These are phyloP conservation scores for Opisthocomus hoazin DNA, from an alignment of 2,113 vertebrate genomes.

Conservation along the genomic window DNA sequence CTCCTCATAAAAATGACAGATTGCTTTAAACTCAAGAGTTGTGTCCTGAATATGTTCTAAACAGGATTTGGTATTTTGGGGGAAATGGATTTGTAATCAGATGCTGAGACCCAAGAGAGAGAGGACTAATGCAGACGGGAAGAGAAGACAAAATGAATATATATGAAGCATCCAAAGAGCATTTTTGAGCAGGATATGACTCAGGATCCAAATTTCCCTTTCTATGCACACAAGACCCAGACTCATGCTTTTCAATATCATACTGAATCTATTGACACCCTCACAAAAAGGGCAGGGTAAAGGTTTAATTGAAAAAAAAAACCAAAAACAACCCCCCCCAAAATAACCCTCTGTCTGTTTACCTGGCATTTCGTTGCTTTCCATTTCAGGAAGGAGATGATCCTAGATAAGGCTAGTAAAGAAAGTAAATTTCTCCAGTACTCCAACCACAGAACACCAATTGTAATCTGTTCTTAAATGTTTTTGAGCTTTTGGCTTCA, in stretches of 20 bases:
- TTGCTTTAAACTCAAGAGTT: conserved; percentile 48
- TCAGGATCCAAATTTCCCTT: conserved; percentile 17
- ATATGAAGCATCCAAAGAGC: conserved; percentile 26
- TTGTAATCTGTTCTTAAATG: not conserved
- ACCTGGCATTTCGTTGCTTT: conserved; percentile 2
- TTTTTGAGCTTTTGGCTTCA: not conserved
- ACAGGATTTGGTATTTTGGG: conserved; percentile 49
- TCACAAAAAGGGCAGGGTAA: not conserved
- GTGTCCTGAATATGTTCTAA: conserved; percentile 54
- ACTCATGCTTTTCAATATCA: not conserved
- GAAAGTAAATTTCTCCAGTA: not conserved
- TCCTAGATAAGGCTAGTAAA: not conserved
- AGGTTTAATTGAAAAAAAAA: not conserved
- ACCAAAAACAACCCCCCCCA: too few species aligned
- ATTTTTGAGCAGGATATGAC: conserved; percentile 8
- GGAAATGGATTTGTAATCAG: conserved; percentile 48
- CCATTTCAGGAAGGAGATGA: not conserved
- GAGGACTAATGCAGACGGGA: conserved; percentile 19
- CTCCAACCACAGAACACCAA: not conserved
- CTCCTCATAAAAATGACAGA: conserved; percentile 63
- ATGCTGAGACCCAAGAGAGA: conserved; percentile 29
- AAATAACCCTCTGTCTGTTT: not conserved
- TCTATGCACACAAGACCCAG: not conserved
- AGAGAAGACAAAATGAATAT: conserved; percentile 40
- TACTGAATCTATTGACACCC: not conserved